Conservation (phyloP, 1,140 invertebrate species). For the Aphelenchoides besseyi region DNA sequence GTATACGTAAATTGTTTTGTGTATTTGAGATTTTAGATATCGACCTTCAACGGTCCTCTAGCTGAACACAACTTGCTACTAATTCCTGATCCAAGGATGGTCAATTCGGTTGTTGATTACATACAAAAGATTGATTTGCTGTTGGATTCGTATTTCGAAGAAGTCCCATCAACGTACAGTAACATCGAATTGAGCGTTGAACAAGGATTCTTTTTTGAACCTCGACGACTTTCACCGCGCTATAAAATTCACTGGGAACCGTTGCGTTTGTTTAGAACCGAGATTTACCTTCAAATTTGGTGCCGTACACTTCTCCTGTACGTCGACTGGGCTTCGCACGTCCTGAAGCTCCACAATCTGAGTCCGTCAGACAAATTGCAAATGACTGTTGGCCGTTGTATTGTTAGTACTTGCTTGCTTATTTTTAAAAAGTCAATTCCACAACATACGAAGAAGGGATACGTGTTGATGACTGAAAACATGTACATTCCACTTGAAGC, state of each 20-base stretch:
- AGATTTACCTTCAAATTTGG: constrained; percentile 9
- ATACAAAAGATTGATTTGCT: neutral
- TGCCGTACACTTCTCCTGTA: constrained; percentile 8
- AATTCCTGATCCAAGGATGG: no score
- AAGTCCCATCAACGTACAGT: neutral
- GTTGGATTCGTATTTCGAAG: neutral
- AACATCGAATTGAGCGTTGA: constrained; percentile 12
- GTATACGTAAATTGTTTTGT: no score
- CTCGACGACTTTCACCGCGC: neutral
- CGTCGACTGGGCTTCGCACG: constrained; percentile 13
- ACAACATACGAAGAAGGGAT: neutral
- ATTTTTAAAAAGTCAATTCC: neutral
- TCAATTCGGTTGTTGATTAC: neutral
- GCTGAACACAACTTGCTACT: no score
- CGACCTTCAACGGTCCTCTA: no score
- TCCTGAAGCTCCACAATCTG: neutral
- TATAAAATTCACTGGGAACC: constrained; percentile 2
- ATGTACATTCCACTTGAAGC: neutral
- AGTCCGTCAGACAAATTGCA: neutral
- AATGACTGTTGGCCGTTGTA: constrained; percentile 5
- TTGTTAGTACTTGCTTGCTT: neutral
- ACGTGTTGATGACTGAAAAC: neutral
- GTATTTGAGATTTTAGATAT: no score
- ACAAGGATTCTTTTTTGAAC: neutral
- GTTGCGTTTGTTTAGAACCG: neutral